Evolutionary conservation across 2,888 invertebrate species (phyloP), one percentile per base, ranked within the genome.

Genomic region (Cryptocheilus praepositus): DNA sequence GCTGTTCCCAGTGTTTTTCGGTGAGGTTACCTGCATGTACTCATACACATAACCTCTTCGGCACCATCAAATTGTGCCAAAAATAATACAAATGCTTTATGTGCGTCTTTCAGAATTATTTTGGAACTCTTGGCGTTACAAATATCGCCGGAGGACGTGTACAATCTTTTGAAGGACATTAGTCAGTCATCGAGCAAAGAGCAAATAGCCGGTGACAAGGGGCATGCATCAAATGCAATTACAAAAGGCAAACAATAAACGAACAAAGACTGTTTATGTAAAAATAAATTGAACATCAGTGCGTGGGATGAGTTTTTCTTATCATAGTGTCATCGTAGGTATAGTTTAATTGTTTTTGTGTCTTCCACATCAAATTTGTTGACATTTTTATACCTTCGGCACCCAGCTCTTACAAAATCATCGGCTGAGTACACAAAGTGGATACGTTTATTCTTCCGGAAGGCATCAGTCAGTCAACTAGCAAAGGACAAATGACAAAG

Each of bases 61-160:
- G 0, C 19, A 57, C 46, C 51, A 49, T 55, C 7, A 13, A 51
- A 49, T 28, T 28, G 4, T 28, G 28, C 7, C 28, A 3, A n/a
- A n/a, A n/a, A n/a, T n/a, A n/a, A n/a, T 56, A n/a, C n/a, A 49
- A 19, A 25, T 25, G 11, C 13, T 58, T 3, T 22, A 44, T 25
- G 16, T 22, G 16, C 5, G 16, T 2, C 1, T 71, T 82, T 28
- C 56, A 88, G 87, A 25, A 80, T 87, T 2, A 67, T 86, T 19
- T 73, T 82, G 22, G 84, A 86, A 70, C 77, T 87, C 25, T 25
- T 88, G 28, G 76, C 81, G 3, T 73, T 86, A 57, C 80, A 83
- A 74, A 76, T 86, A 43, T 79, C 86, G 51, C 88, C 88, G 1
- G 86, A 88, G 64, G 86, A 86, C 36, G 81, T 88, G 65, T 85